phyloP scores from a whole-genome alignment of 2,113 vertebrate species.

The Tachuris rubrigastra region DNA sequence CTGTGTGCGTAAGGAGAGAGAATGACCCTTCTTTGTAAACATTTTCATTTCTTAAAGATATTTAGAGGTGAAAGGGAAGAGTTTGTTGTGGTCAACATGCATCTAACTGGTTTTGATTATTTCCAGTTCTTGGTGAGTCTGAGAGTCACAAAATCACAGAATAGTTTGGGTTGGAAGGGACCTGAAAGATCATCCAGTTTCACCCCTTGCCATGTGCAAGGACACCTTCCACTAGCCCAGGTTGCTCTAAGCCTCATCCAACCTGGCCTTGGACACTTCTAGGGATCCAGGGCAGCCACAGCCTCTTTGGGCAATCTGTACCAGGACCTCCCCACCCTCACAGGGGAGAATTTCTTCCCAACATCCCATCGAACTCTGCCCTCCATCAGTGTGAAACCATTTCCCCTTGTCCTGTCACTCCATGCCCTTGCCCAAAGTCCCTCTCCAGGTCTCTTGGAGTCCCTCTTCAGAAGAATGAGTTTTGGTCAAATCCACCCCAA shows the following conservation, averaged over 20 bases:
- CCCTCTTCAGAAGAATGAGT: not conserved
- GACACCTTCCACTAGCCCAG: not conserved
- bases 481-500: not conserved
- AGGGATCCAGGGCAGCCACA: not conserved
- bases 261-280: not conserved
- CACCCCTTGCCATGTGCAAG: not conserved
- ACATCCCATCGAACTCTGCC: not conserved
- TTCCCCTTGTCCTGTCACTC: not conserved
- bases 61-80: not conserved
- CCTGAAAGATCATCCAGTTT: not conserved
- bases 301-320: not conserved
- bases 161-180: not conserved
- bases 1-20: not conserved
- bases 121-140: not conserved
- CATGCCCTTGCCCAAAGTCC: not conserved
- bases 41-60: not conserved
- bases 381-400: not conserved
- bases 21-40: not conserved
- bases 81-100: not conserved
- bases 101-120: not conserved
- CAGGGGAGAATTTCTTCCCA: not conserved
- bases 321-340: not conserved
- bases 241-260: not conserved
- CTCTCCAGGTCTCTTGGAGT: too few relatives aligned
- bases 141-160: not conserved